phyloP scores from a whole-genome alignment of 2,113 vertebrate genomes.

The Eleginops maclovinus region DNA sequence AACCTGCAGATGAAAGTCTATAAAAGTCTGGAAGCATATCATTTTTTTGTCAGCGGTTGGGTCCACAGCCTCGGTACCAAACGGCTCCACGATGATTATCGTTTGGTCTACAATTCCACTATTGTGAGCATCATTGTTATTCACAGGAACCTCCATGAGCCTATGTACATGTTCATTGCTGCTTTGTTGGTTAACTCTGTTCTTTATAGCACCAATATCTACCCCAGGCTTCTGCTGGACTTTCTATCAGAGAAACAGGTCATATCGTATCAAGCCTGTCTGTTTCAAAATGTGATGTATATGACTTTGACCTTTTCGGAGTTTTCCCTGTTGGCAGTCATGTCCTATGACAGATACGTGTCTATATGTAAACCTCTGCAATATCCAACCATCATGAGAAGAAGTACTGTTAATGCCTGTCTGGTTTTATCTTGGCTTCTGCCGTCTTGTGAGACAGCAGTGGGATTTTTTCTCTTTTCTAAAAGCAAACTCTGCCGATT shows the following conservation, averaged over 20 bases:
- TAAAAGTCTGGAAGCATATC: no score
- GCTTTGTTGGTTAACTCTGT: constrained; percentile 9
- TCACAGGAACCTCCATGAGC: constrained; percentile 9
- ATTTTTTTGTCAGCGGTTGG: no score
- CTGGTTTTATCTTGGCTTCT: constrained; percentile 19
- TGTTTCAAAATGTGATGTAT: constrained; percentile 26
- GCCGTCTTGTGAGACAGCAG: neutral
- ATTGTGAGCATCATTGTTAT: no score
- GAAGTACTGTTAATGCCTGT: neutral
- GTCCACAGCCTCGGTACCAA: no score
- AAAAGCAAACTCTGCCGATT: no score
- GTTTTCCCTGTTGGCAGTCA: constrained; percentile 31
- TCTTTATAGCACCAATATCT: constrained; percentile 21
- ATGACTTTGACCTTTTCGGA: constrained; percentile 25
- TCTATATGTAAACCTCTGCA: constrained; percentile 29
- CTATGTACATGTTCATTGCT: constrained; percentile 42
- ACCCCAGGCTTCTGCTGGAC: constrained; percentile 41
- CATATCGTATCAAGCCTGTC: constrained; percentile 30
- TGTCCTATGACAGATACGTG: constrained; percentile 45
- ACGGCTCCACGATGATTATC: no score
- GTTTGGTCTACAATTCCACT: no score
- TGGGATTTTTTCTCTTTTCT: no score
- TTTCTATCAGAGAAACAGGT: constrained; percentile 42
- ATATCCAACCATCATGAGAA: constrained; percentile 16
- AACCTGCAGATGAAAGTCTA: no score